These are phyloP conservation scores for Clusia tigrina DNA, from an alignment of 2,888 invertebrate species.

Conservation along the genomic window DNA sequence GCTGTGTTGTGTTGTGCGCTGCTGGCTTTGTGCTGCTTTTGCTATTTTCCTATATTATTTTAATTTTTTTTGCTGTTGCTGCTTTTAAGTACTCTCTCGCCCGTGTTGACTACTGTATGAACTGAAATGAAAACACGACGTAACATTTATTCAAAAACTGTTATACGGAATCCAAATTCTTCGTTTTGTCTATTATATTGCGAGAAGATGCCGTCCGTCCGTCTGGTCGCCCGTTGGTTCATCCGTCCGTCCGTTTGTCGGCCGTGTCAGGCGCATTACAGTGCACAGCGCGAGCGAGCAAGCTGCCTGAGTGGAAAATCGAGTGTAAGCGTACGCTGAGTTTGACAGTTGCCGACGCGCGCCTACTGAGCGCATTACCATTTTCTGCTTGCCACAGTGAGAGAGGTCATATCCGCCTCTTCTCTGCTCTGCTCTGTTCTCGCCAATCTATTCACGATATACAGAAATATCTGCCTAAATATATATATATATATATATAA, in stretches of 20 bases:
- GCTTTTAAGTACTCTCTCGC: constrained; percentile 40
- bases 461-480: too few species aligned
- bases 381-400: too few species aligned
- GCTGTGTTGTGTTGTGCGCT: not conserved
- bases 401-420: too few species aligned
- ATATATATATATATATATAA: too few species aligned
- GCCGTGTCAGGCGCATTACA: not conserved
- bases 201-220: too few species aligned
- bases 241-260: not conserved
- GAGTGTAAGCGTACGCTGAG: too few species aligned
- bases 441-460: too few species aligned
- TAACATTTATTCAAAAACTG: constrained; percentile 29
- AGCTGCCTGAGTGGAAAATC: not conserved
- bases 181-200: not conserved
- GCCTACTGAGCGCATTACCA: too few species aligned
- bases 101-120: constrained; percentile 38
- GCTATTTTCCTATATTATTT: not conserved
- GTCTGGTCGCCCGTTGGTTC: not conserved
- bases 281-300: not conserved
- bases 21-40: constrained; percentile 4
- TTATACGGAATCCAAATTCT: constrained; percentile 14
- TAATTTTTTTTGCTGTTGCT: constrained; percentile 2
- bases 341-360: too few species aligned
- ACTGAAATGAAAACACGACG: constrained; percentile 39
- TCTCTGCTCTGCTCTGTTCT: too few species aligned